Conservation (phyloP, 2,888 invertebrate species). For the Bibio marci region DNA sequence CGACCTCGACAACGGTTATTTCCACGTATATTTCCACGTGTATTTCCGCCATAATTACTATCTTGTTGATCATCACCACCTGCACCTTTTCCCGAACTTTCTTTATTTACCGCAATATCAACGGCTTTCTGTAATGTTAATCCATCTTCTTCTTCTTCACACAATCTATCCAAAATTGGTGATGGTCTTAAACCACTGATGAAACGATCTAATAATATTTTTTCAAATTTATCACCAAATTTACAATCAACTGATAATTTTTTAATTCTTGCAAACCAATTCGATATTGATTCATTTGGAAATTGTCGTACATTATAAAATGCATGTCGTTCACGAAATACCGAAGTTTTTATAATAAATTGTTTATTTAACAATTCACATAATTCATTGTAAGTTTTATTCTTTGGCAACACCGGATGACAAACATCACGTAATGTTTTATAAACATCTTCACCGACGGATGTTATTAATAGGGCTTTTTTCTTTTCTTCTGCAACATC, state of each 20-base stretch:
- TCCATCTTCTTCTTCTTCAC: slow-evolving; percentile 6
- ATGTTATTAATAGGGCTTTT: slow-evolving; percentile 11
- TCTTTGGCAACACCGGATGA: slow-evolving; percentile 12
- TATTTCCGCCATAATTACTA: no score
- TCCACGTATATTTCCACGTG: no score
- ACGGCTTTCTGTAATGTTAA: slow-evolving; percentile 5
- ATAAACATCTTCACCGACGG: slow-evolving; percentile 10
- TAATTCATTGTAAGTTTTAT: slow-evolving; percentile 11
- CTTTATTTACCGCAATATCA: slow-evolving; percentile 5
- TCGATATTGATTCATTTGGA: slow-evolving; percentile 8
- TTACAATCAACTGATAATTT: slow-evolving; percentile 12
- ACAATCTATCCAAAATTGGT: slow-evolving; percentile 5
- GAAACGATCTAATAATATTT: slow-evolving; percentile 5
- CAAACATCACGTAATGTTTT: slow-evolving; percentile 12
- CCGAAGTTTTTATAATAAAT: slow-evolving; percentile 9
- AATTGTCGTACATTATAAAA: slow-evolving; percentile 12
- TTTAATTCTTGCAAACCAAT: slow-evolving; percentile 12
- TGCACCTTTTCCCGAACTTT: neutral
- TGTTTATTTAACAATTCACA: slow-evolving; percentile 7
- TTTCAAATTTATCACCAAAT: slow-evolving; percentile 9
- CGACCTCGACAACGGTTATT: no score
- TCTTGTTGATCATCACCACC: no score
- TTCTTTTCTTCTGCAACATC: slow-evolving; percentile 9
- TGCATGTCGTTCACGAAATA: slow-evolving; percentile 10
- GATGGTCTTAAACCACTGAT: slow-evolving; percentile 3